Evolutionary conservation across 2,888 invertebrate genomes (phyloP).

Genomic region (Eustalomyia histrio): DNA sequence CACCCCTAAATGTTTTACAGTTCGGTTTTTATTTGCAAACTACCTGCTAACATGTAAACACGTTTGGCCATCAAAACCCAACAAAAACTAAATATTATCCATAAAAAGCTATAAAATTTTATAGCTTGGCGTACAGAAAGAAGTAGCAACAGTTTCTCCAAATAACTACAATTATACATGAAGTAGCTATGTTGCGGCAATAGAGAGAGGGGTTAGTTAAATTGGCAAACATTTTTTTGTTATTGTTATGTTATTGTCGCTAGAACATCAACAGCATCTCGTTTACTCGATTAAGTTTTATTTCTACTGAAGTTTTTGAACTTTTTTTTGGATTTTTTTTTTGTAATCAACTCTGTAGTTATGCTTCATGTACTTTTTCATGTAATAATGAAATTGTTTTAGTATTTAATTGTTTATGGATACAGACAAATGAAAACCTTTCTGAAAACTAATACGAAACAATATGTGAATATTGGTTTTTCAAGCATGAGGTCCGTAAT

Average conservation of each 20-base stretch:
- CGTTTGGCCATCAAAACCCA: conserved; percentile 26
- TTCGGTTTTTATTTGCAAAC: conserved; percentile 26
- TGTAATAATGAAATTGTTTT: conserved; percentile 64
- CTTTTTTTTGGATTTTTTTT: not conserved
- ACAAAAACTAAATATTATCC: conserved; percentile 56
- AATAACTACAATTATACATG: not conserved
- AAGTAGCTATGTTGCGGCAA: not conserved
- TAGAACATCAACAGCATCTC: conserved; percentile 9
- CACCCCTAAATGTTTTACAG: not conserved
- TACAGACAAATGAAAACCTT: conserved; percentile 23
- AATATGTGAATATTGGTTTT: conserved; percentile 37
- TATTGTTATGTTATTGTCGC: not conserved
- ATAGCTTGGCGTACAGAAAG: conserved; percentile 38
- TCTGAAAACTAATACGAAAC: not conserved
- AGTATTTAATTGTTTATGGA: conserved; percentile 63
- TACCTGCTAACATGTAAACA: conserved; percentile 63
- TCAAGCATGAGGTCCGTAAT: not conserved
- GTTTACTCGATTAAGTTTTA: not conserved
- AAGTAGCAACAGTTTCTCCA: conserved; percentile 40
- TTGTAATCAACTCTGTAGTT: conserved; percentile 52
- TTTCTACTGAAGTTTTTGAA: not conserved
- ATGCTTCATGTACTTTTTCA: conserved; percentile 57
- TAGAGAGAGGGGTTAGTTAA: conserved; percentile 8
- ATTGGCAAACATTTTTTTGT: conserved; percentile 42
- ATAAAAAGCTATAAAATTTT: conserved; percentile 64